A percentile compares a stretch with the other conserved stretches of the same genome.
Evolutionary conservation across 2,113 vertebrate genomes (phyloP).

Genomic region (Hemichromis elongatus): DNA sequence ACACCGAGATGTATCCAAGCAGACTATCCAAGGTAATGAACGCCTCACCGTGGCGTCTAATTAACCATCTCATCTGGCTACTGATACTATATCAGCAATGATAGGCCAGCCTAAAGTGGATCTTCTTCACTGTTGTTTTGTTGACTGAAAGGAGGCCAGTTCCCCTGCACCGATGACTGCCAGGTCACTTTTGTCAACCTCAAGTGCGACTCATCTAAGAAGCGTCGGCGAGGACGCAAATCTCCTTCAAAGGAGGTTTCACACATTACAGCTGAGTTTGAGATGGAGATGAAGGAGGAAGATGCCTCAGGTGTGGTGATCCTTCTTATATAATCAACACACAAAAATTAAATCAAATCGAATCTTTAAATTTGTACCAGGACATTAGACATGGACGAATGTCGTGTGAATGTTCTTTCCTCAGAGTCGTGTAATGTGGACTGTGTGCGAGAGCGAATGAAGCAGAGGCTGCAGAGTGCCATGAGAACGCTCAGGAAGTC

Average conservation of each 20-base stretch:
- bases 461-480: conserved; percentile 87
- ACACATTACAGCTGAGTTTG: conserved; percentile 90
- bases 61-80: not conserved
- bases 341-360: not conserved
- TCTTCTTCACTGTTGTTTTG: not conserved
- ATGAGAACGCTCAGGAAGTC: conserved; percentile 90
- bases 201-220: conserved; percentile 95
- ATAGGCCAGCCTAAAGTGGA: not conserved
- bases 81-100: not conserved
- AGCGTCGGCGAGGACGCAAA: conserved; percentile 86
- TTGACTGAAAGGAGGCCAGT: conserved; percentile 66
- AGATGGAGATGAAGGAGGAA: conserved; percentile 88
- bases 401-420: not conserved
- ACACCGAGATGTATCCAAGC: conserved; percentile 74
- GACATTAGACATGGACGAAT: not conserved
- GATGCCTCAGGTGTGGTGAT: conserved; percentile 81
- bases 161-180: conserved; percentile 85
- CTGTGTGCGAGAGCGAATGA: conserved; percentile 83
- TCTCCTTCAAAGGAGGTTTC: conserved; percentile 92
- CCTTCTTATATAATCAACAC: not conserved
- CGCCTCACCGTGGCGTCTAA: not conserved
- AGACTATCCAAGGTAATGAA: conserved; percentile 76
- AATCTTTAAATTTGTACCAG: not conserved
- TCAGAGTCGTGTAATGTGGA: conserved; percentile 86
- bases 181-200: conserved; percentile 90